Conservation (phyloP, 2,888 invertebrate species). For the Sussaba pulchella region DNA sequence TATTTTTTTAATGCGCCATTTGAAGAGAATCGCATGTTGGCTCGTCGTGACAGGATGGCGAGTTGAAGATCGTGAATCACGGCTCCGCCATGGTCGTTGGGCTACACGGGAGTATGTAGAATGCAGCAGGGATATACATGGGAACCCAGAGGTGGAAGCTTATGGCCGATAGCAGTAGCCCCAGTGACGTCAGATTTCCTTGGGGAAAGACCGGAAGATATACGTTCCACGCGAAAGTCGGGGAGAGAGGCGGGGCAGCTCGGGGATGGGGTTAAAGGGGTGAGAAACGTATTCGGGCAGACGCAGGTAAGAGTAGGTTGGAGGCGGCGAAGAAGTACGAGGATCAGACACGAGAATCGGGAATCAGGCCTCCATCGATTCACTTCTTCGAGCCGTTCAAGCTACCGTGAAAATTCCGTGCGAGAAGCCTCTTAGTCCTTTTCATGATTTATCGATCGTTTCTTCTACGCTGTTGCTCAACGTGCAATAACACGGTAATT, state of each 20-base stretch:
- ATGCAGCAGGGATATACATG: conserved; percentile 14
- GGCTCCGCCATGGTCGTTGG: conserved; percentile 15
- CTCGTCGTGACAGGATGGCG: conserved; percentile 25
- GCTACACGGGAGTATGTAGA: conserved; percentile 12
- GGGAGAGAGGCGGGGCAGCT: conserved; percentile 3
- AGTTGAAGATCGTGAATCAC: conserved; percentile 38
- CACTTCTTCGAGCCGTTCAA: conserved; percentile 45
- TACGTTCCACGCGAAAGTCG: conserved; percentile 38
- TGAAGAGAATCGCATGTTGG: conserved; percentile 20
- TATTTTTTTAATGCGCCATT: background rate
- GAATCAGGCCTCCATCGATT: conserved; percentile 67
- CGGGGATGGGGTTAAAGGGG: too few relatives aligned
- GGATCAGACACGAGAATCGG: conserved; percentile 66
- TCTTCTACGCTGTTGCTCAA: conserved; percentile 9
- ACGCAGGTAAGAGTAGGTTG: conserved; percentile 15
- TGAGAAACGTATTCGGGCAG: background rate
- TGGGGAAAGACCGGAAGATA: conserved; percentile 71
- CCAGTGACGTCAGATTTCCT: conserved; percentile 75
- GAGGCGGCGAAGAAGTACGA: conserved; percentile 62
- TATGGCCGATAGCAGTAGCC: conserved; percentile 5
- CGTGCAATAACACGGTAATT: background rate
- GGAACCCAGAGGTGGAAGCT: conserved; percentile 22
- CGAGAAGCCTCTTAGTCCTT: conserved; percentile 28
- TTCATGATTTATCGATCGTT: conserved; percentile 33
- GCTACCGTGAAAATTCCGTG: conserved; percentile 47